These are phyloP conservation scores for Sapajus apella DNA, from an alignment of 2,113 vertebrate genomes.

Conservation along the genomic window DNA sequence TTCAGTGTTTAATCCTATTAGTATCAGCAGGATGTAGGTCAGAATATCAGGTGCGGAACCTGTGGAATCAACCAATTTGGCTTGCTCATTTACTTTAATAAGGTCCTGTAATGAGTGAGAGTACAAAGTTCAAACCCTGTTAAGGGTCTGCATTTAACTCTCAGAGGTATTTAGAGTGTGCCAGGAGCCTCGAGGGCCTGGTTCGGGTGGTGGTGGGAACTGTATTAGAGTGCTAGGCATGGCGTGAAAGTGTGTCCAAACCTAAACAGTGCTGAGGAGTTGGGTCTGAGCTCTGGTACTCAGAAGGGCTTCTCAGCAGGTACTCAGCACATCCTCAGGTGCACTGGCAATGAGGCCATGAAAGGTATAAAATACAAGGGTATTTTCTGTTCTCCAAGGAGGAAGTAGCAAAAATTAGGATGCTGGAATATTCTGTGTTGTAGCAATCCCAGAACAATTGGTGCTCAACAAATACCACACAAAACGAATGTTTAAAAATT, in stretches of 20 bases:
- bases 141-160: not conserved
- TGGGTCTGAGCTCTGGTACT: not conserved
- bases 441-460: not conserved
- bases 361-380: not conserved
- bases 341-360: not conserved
- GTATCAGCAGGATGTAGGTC: not conserved
- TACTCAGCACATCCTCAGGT: rapidly evolving
- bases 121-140: not conserved
- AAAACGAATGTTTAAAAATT: not conserved
- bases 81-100: not conserved
- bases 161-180: no score
- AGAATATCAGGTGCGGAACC: not conserved
- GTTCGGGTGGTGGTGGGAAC: no score
- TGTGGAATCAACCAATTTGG: not conserved
- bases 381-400: not conserved
- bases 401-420: not conserved
- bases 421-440: rapidly evolving
- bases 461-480: not conserved
- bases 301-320: not conserved
- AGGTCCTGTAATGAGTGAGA: not conserved
- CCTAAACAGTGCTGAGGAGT: not conserved
- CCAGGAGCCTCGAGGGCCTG: not conserved
- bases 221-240: not conserved
- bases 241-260: no score
- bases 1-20: not conserved